Percentiles rank a stretch among this genome's conserved stretches.
These are phyloP conservation scores for Caranx ignobilis DNA, from an alignment of 2,113 vertebrate genomes.

Conservation along the genomic window DNA sequence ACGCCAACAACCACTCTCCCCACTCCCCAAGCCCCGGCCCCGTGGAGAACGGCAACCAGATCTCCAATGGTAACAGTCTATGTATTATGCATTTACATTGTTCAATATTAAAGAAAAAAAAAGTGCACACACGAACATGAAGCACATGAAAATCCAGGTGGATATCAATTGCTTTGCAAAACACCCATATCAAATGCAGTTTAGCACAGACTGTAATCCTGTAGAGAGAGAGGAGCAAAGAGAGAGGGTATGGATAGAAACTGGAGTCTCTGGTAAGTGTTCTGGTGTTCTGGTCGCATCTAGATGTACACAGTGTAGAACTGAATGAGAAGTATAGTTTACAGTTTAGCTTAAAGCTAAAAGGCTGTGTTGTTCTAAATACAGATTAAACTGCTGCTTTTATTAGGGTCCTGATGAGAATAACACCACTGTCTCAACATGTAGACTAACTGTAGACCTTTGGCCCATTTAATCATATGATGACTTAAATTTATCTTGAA, in stretches of 20 bases:
- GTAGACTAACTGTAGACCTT: not conserved
- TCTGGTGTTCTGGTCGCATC: not conserved
- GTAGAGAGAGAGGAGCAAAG: not conserved
- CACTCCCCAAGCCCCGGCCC: slow-evolving; percentile 82
- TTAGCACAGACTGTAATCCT: not conserved
- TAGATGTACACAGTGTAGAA: not conserved
- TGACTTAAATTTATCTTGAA: not conserved
- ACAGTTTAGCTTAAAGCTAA: slow-evolving; percentile 6
- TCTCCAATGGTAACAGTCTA: slow-evolving; percentile 89
- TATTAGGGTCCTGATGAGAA: no score
- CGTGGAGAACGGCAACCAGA: slow-evolving; percentile 94
- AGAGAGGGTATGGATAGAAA: no score
- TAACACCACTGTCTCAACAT: no score
- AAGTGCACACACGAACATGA: not conserved
- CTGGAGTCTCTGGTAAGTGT: no score
- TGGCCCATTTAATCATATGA: not conserved
- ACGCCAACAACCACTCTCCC: slow-evolving; percentile 92
- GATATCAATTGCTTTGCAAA: not conserved
- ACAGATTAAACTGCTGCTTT: no score
- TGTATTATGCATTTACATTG: not conserved
- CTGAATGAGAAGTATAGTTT: not conserved
- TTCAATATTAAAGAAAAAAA: not conserved
- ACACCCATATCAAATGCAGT: not conserved
- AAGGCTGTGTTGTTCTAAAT: not conserved
- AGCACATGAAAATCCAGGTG: not conserved